Base-by-base conservation (phyloP, 1,140 invertebrate species). In the Helicoverpa zea region DNA sequence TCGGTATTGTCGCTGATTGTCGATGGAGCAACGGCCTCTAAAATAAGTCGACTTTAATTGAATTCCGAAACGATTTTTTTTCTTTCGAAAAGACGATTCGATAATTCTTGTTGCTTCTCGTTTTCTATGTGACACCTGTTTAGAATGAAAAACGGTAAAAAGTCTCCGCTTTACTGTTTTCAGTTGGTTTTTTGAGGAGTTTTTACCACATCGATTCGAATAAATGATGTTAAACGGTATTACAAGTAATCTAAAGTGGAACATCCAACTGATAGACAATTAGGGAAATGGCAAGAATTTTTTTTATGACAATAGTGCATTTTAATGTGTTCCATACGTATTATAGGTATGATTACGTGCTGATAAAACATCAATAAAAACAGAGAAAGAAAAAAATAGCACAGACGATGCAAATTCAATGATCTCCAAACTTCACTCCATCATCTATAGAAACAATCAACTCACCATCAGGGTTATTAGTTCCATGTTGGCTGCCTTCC, bases 381-480 rank as follows among this genome's bases (percentile, higher is more conserved):
- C 35, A 35, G 35, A 35, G 3, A 1, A 23, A 23, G 7, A 35
- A 35, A 35, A 0, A 35, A 3, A 3, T 7, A 35, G 35, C 35
- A 35, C 3, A 35, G 3, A 35, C 7, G 35, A 9, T 23, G 52
- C 52, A n/a, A 14, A 7, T 54, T 54, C 13, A 54, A 35, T 3
- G 35, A 5, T 35, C 7, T 2, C 23, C 23, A 23, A 23, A 23
- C 23, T 64, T 7, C 10, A 16, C 14, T 0, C 1, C 1, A 64
- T 43, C n/a, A 10, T 47, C 4, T 9, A 43, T 43, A 16, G 14
- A 18, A 30, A 59, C 30, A 5, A 29, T 70, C 14, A 58, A 83
- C 58, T 97, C 96, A 98, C 98, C 98, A 93, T 98, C 98, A 87
- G 98, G 98, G 96, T 98, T 98, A 90, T 97, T 97, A 77, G 97